Evolutionary conservation across 2,797 vertebrate species (phyloP), one percentile per base, ranked within the genome.

Genomic region (Galagoides demidoff): DNA sequence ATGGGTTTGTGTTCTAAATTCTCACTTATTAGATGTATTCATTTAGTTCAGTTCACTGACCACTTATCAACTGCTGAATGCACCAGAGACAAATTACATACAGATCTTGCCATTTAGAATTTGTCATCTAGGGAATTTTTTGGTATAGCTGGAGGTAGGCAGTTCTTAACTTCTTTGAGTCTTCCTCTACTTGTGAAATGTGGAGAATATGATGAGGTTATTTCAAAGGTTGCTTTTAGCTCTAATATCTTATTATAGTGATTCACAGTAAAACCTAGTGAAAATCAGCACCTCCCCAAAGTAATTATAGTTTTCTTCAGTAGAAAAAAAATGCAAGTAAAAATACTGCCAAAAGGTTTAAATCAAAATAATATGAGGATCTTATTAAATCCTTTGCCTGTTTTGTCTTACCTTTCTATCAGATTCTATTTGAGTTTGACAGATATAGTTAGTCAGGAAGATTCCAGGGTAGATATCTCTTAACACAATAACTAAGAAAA

Each of bases 221-320:
- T 91, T 95, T 85, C 71, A 90, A 74, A 95, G 49, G 37, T 61
- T 91, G 79, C 68, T 91, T 96, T 93, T 29, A 82, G 61, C 77
- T 92, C 27, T 92, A 55, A 71, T 61, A 83, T 85, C 37, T 90
- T 74, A 78, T 45, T 37, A 66, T 49, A 87, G 1, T 90, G 63
- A 64, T 94, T 95, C 16, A 43, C 74, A 92, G 39, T 95, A 71
- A 82, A 92, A 87, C 71, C 52, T 84, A 66, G 77, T 76, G 52
- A 86, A 94, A 89, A 64, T 23, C 29, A 74, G 52, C 34, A 76
- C 4, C 27, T 61, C 17, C 70, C 31, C 31, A 45, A 71, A 66
- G 52, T 88, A 81, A 93, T 95, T 83, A 2, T 83, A 34, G 13
- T 82, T 94, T 93, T 92, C 11, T 81, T 96, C 22, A 52, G 8